These are phyloP conservation scores for Anthrax anthrax DNA, from an alignment of 2,888 invertebrate genomes.

Conservation along the genomic window DNA sequence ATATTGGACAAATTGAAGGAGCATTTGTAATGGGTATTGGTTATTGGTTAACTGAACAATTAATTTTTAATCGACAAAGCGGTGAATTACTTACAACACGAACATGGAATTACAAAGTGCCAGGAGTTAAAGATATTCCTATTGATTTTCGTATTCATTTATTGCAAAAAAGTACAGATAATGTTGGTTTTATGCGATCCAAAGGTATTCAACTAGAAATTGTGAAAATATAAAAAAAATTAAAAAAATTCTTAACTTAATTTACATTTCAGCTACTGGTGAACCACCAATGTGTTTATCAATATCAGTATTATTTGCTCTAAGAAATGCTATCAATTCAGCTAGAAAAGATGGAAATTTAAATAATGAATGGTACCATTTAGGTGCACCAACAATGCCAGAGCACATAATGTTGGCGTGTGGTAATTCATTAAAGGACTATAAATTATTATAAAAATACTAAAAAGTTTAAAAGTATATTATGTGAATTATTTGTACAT, in stretches of 20 bases:
- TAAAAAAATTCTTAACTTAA: slow-evolving; percentile 10
- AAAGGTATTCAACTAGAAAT: slow-evolving; percentile 50
- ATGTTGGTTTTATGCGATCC: slow-evolving; percentile 47
- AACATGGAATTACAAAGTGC: slow-evolving; percentile 62
- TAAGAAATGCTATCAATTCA: slow-evolving; percentile 46
- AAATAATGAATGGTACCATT: slow-evolving; percentile 39
- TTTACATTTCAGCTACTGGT: slow-evolving; percentile 35
- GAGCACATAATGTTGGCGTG: neutral
- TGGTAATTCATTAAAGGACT: neutral
- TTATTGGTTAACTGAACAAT: slow-evolving; percentile 54
- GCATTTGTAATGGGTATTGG: slow-evolving; percentile 60
- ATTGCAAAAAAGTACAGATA: slow-evolving; percentile 46
- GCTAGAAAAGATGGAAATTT: slow-evolving; percentile 47
- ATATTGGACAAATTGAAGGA: slow-evolving; percentile 61
- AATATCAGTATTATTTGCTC: slow-evolving; percentile 40
- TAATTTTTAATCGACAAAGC: slow-evolving; percentile 42
- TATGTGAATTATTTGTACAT: too few relatives aligned
- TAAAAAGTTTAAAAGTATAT: too few relatives aligned
- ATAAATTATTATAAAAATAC: neutral
- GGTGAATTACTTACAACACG: slow-evolving; percentile 52
- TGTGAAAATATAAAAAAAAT: too few relatives aligned
- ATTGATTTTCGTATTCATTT: slow-evolving; percentile 50
- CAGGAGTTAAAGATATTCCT: slow-evolving; percentile 56
- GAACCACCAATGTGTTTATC: slow-evolving; percentile 41
- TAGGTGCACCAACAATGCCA: slow-evolving; percentile 30